Base-by-base conservation (phyloP, 1,140 invertebrate species). In the Zaprionus inermis region DNA sequence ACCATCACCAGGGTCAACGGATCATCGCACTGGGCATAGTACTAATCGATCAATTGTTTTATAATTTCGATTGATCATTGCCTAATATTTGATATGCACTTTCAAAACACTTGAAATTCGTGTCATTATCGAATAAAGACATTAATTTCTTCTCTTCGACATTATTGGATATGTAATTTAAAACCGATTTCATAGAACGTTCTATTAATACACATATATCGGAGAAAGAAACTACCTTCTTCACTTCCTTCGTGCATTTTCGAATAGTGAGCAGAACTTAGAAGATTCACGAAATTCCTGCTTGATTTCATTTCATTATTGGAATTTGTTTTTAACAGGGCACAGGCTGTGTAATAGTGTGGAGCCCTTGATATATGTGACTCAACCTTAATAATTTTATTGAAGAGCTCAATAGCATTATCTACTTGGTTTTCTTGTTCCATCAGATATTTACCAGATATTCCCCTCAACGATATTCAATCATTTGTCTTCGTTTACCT, bases 331-430 rank as follows among this genome's bases (percentile, higher is more conserved):
- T 34, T 20, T 28, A 24, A 3, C 1, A 65, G 11, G n/a, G 16
- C 64, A 30, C 44, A 46, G 12, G 38, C 64, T 32, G 56, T 66
- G 44, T 66, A 66, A 36, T 66, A 66, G 38, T 66, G 64, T 18
- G 64, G 52, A n/a, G 64, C 28, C 16, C 56, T 52, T 1, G 38
- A 66, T 7, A 57, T 57, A 10, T 11, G 0, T 30, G 64, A 54
- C 18, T 66, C 64, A 7, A 7, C 9, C 12, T 41, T 11, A 11
- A 57, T 57, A 14, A 46, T 12, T 9, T 3, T n/a, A 14, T 57
- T 14, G 18, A 66, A 66, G 10, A 66, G 10, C 9, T 20, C 0
- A 14, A 57, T 32, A 3, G 52, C 54, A 0, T 1, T 1, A 4
- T 3, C 1, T n/a, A 22, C 6, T n/a, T n/a, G n/a, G 18, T 34